Evolutionary conservation across 2,113 vertebrate species (phyloP).

Genomic region (Cygnus atratus): DNA sequence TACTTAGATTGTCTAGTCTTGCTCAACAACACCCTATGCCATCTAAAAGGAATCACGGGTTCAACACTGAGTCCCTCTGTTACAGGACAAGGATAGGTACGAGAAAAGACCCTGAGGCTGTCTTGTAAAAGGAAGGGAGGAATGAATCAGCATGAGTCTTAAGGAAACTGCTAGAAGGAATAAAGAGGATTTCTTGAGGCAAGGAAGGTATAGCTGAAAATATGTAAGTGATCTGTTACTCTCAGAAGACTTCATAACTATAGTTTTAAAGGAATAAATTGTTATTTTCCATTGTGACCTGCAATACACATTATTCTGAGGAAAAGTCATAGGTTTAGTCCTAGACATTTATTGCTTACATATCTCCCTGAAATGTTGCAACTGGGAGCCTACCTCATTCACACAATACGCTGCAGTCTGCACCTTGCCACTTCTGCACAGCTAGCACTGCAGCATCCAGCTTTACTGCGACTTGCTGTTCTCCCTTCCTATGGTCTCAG

Average conservation of each 20-base stretch:
- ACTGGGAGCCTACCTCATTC: neutral
- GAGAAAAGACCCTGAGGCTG: neutral
- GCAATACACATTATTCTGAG: neutral
- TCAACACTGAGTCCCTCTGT: neutral
- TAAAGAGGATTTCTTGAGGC: neutral
- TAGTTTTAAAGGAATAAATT: neutral
- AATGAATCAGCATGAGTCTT: neutral
- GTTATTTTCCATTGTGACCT: neutral
- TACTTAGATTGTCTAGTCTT: neutral
- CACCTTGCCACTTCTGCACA: neutral
- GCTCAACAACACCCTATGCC: neutral
- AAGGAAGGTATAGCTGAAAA: neutral
- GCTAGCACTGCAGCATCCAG: neutral
- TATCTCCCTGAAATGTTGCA: neutral
- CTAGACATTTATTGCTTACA: neutral
- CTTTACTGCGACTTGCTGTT: neutral
- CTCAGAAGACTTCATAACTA: neutral
- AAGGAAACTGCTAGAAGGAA: neutral
- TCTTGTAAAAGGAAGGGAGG: rapidly evolving
- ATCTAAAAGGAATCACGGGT: neutral
- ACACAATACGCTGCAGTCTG: neutral
- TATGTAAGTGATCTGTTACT: neutral
- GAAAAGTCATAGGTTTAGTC: neutral
- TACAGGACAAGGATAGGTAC: neutral
- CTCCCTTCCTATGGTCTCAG: neutral